Evolutionary conservation across 2,888 invertebrate genomes (phyloP).

Genomic region (Ochropacha duplaris): DNA sequence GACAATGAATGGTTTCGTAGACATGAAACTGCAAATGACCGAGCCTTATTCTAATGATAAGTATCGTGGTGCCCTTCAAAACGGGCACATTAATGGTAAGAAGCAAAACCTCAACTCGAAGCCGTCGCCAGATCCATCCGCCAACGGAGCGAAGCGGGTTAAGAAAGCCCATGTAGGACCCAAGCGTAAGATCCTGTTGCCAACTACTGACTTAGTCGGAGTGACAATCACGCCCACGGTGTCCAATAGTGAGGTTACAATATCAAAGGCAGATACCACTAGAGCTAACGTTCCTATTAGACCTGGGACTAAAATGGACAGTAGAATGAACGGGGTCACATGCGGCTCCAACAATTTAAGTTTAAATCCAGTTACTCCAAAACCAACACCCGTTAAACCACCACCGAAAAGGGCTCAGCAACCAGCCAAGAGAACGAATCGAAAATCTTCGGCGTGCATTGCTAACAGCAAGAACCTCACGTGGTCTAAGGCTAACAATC

Average conservation of each 20-base stretch:
- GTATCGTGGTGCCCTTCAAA: slow-evolving; percentile 42
- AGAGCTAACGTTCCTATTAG: slow-evolving; percentile 68
- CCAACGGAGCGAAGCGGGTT: slow-evolving; percentile 49
- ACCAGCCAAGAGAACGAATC: slow-evolving; percentile 63
- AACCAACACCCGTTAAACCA: slow-evolving; percentile 55
- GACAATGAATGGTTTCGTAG: slow-evolving; percentile 69
- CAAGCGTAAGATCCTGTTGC: slow-evolving; percentile 61
- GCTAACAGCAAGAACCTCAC: slow-evolving; percentile 76
- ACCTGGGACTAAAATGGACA: slow-evolving; percentile 74
- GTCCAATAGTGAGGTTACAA: slow-evolving; percentile 39
- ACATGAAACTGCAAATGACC: slow-evolving; percentile 49
- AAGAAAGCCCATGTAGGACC: slow-evolving; percentile 42
- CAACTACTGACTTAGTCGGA: slow-evolving; percentile 48
- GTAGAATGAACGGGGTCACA: slow-evolving; percentile 75
- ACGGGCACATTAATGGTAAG: slow-evolving; percentile 60
- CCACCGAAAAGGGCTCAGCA: slow-evolving; percentile 49
- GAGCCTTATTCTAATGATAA: slow-evolving; percentile 57
- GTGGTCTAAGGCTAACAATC: slow-evolving; percentile 77
- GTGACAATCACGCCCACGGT: slow-evolving; percentile 56
- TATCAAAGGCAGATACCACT: slow-evolving; percentile 50
- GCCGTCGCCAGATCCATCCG: slow-evolving; percentile 61
- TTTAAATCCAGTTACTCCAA: slow-evolving; percentile 55
- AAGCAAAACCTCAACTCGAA: slow-evolving; percentile 50
- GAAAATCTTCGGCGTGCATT: slow-evolving; percentile 75
- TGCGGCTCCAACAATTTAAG: slow-evolving; percentile 75